phyloP scores from a whole-genome alignment of 1,140 invertebrate genomes.

The Meloidogyne hapla region DNA sequence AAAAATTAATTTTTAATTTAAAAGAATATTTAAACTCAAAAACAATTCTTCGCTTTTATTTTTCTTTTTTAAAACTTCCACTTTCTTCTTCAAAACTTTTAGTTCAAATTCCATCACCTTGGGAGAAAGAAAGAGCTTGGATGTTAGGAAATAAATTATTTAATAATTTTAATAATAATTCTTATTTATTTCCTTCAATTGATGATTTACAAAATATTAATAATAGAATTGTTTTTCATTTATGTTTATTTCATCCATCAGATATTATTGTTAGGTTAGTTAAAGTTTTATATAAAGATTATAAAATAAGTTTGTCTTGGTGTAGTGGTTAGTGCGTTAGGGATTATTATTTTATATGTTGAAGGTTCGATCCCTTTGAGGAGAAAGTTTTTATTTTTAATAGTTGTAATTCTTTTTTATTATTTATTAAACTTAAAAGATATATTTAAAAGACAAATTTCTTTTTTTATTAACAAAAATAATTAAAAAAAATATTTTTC shows the following conservation, averaged over 20 bases:
- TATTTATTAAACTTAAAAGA: no score
- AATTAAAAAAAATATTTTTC: slow-evolving; percentile 16
- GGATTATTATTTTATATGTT: background rate
- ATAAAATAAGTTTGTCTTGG: background rate
- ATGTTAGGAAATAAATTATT: slow-evolving; percentile 22
- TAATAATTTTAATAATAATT: background rate
- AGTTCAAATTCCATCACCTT: slow-evolving; percentile 28
- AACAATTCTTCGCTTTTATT: slow-evolving; percentile 16
- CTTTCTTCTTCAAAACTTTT: slow-evolving; percentile 25
- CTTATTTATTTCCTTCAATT: background rate
- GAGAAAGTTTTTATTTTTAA: no score
- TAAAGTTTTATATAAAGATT: background rate
- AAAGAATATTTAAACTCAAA: background rate
- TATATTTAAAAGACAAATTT: background rate
- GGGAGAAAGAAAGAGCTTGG: slow-evolving; percentile 36
- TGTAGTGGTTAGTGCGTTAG: background rate
- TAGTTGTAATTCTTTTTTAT: no score
- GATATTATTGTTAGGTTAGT: slow-evolving; percentile 25
- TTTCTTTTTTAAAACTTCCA: slow-evolving; percentile 2
- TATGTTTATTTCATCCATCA: slow-evolving; percentile 13
- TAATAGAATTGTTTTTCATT: slow-evolving; percentile 7
- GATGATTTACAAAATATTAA: background rate
- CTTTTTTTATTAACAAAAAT: background rate
- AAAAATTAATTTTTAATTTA: slow-evolving; percentile 13
- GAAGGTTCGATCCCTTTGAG: background rate